Conservation (phyloP, 2,888 invertebrate species). For the Tenthredo livida region DNA sequence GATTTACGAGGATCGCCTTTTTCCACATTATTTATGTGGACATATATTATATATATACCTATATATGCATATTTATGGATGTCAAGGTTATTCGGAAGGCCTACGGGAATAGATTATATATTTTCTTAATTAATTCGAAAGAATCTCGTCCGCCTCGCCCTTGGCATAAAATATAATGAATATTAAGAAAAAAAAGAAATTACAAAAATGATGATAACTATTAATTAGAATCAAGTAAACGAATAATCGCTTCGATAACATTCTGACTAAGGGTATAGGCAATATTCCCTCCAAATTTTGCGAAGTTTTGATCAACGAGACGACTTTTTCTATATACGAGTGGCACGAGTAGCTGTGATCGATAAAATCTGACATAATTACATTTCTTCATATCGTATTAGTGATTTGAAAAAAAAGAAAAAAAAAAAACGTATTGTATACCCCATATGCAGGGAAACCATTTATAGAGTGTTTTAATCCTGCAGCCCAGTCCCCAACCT, state of each 20-base stretch:
- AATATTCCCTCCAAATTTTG: too few relatives aligned
- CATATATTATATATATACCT: not conserved
- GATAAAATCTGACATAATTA: too few relatives aligned
- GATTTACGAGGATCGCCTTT: not conserved
- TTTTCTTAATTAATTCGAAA: conserved; percentile 36
- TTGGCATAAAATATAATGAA: conserved; percentile 7
- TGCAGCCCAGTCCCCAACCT: not conserved
- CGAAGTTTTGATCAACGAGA: too few relatives aligned
- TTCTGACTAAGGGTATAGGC: too few relatives aligned
- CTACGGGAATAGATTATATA: conserved; percentile 23
- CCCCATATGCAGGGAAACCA: not conserved
- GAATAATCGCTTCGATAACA: too few relatives aligned
- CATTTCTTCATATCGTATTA: too few relatives aligned
- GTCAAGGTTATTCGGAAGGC: conserved; percentile 49
- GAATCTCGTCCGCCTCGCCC: conserved; percentile 42
- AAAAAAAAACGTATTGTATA: too few relatives aligned
- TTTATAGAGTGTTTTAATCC: not conserved
- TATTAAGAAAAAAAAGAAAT: not conserved
- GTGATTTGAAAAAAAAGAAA: too few relatives aligned
- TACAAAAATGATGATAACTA: not conserved
- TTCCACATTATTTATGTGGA: not conserved
- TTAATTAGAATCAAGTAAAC: not conserved
- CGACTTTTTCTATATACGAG: too few relatives aligned
- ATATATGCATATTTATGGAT: conserved; percentile 32
- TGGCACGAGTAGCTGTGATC: too few relatives aligned